Conservation (phyloP, 2,888 invertebrate genomes). For the Carcina quercana region DNA sequence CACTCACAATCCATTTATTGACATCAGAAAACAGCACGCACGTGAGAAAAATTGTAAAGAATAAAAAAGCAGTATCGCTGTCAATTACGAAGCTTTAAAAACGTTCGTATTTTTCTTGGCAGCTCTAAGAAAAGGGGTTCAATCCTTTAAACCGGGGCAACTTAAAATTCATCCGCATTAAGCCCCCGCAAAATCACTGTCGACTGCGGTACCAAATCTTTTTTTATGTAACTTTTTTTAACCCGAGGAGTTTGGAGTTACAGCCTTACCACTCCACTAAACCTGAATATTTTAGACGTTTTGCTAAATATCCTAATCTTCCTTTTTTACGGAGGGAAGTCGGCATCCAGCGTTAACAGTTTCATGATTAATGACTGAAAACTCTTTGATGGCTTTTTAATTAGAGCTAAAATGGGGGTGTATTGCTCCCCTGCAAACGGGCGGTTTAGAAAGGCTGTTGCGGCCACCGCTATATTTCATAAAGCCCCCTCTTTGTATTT, state of each 20-base stretch:
- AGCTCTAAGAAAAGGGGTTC: constrained; percentile 52
- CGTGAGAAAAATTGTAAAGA: background rate
- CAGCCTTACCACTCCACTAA: constrained; percentile 60
- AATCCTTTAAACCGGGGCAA: constrained; percentile 65
- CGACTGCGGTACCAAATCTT: constrained; percentile 41
- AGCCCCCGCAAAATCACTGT: constrained; percentile 52
- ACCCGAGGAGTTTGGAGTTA: too few species aligned
- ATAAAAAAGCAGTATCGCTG: constrained; percentile 38
- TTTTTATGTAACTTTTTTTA: constrained; percentile 22
- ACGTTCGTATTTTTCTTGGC: constrained; percentile 49
- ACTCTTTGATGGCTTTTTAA: constrained; percentile 76
- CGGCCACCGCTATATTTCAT: constrained; percentile 68
- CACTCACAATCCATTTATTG: too few species aligned
- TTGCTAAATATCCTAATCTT: constrained; percentile 68
- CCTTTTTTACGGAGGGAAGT: constrained; percentile 61
- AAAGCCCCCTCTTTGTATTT: constrained; percentile 58
- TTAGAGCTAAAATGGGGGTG: constrained; percentile 74
- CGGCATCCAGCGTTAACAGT: constrained; percentile 71
- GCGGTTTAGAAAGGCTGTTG: constrained; percentile 50
- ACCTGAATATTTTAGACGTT: constrained; percentile 66
- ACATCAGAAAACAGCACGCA: too few species aligned
- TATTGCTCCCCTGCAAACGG: constrained; percentile 39
- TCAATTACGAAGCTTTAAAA: constrained; percentile 65
- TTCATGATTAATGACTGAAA: constrained; percentile 75
- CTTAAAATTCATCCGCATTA: constrained; percentile 59